A percentile compares a stretch with the other conserved stretches of the same genome.
Conservation (phyloP, 2,888 invertebrate species). For the Drosophila tanythrix region DNA sequence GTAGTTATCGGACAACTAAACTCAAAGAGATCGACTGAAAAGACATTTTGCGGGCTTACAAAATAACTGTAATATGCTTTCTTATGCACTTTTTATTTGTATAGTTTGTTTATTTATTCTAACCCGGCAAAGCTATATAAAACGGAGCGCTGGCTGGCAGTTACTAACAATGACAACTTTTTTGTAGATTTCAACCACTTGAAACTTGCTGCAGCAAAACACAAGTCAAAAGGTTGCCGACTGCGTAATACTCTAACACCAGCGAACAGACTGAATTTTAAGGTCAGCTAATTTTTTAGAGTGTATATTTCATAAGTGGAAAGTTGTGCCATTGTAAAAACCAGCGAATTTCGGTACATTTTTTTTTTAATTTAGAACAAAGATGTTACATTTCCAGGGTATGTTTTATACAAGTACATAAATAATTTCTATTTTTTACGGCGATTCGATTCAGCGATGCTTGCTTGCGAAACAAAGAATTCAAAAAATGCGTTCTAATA, state of each 20-base stretch:
- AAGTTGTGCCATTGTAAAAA: background rate
- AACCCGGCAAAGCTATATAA: background rate
- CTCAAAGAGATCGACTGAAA: background rate
- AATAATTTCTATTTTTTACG: background rate
- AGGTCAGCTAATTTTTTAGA: background rate
- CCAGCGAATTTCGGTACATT: background rate
- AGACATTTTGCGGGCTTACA: background rate
- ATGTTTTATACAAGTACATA: no score
- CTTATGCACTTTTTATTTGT: background rate
- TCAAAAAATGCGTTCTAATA: no score
- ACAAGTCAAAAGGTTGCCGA: background rate
- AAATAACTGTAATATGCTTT: background rate
- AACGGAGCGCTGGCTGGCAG: constrained; percentile 9
- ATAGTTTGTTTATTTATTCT: background rate
- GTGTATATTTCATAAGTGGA: background rate
- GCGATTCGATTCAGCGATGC: no score
- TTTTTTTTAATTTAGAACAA: background rate
- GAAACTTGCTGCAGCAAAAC: constrained; percentile 22
- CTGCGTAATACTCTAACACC: background rate
- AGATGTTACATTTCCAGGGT: background rate
- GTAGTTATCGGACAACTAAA: background rate
- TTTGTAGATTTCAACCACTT: constrained; percentile 16
- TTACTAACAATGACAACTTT: constrained; percentile 21
- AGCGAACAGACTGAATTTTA: background rate
- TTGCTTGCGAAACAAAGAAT: no score